Percentiles rank a stretch among this genome's conserved stretches.
Conservation (phyloP, 2,113 vertebrate genomes). For the Furnarius figulus region DNA sequence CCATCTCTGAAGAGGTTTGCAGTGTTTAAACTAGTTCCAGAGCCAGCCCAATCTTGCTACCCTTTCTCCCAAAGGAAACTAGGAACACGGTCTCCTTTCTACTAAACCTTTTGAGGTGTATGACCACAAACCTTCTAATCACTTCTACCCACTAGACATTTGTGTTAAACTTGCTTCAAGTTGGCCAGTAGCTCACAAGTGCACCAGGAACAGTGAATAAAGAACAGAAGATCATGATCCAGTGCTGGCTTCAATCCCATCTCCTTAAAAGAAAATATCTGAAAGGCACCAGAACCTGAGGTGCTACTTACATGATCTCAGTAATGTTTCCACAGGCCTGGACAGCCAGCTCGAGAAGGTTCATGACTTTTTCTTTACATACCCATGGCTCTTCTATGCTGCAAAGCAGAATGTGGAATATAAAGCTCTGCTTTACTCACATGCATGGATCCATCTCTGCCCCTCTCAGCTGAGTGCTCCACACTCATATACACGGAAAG, state of each 20-base stretch:
- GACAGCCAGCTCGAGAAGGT: constrained; percentile 57
- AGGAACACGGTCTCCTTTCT: background rate
- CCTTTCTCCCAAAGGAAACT: background rate
- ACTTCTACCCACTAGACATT: background rate
- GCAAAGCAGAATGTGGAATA: background rate
- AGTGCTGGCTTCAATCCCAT: background rate
- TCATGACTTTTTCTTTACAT: background rate
- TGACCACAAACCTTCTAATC: background rate
- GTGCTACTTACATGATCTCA: constrained; percentile 70
- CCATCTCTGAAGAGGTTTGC: background rate
- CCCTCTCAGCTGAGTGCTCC: background rate
- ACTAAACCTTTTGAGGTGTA: background rate
- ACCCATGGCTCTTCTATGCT: constrained; percentile 82
- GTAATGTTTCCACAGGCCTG: constrained; percentile 49
- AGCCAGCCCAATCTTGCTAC: background rate
- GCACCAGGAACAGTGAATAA: background rate
- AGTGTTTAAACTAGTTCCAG: background rate
- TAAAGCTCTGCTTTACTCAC: background rate
- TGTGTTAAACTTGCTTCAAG: background rate
- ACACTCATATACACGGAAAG: fast-evolving
- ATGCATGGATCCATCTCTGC: fast-evolving
- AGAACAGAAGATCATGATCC: background rate
- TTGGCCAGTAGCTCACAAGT: background rate
- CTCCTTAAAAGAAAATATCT: background rate
- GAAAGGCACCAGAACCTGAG: background rate